Conservation (phyloP, 1,140 invertebrate species). For the Lepidostoma basale region DNA sequence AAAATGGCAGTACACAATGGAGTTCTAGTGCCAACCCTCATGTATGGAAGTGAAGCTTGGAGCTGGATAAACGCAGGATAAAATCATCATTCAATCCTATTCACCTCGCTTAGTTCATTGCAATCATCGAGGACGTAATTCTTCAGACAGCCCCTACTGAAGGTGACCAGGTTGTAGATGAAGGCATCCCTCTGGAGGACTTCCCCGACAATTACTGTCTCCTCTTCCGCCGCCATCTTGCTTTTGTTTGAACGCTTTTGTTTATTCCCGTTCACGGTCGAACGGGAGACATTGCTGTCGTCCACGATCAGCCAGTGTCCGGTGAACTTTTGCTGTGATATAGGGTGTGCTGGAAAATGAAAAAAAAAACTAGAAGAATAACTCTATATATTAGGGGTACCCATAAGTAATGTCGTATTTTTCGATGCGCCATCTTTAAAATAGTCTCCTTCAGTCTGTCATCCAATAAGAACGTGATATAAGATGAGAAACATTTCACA, state of each 20-base stretch:
- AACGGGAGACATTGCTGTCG: slow-evolving; percentile 46
- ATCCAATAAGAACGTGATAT: too few relatives aligned
- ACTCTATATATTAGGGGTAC: too few relatives aligned
- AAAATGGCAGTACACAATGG: neutral
- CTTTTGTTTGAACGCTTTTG: neutral
- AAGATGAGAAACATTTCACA: too few relatives aligned
- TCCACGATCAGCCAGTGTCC: slow-evolving; percentile 54
- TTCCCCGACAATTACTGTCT: neutral
- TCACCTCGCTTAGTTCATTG: slow-evolving; percentile 61
- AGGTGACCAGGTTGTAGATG: slow-evolving; percentile 53
- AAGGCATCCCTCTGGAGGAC: slow-evolving; percentile 51
- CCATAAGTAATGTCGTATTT: too few relatives aligned
- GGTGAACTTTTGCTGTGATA: slow-evolving; percentile 51
- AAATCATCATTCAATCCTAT: slow-evolving; percentile 37
- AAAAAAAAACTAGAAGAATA: too few relatives aligned
- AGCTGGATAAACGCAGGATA: too few relatives aligned
- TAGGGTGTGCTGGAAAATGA: slow-evolving; percentile 50
- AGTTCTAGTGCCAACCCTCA: neutral
- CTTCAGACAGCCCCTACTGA: slow-evolving; percentile 57
- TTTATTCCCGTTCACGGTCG: neutral
- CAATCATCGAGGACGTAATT: slow-evolving; percentile 59
- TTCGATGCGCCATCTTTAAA: too few relatives aligned
- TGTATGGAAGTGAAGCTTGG: too few relatives aligned
- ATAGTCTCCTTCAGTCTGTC: too few relatives aligned
- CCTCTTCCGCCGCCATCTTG: neutral